Percentiles rank a stretch among this genome's conserved stretches.
These are phyloP conservation scores for Archivesica marissinica DNA, from an alignment of 1,140 invertebrate species.

Conservation along the genomic window DNA sequence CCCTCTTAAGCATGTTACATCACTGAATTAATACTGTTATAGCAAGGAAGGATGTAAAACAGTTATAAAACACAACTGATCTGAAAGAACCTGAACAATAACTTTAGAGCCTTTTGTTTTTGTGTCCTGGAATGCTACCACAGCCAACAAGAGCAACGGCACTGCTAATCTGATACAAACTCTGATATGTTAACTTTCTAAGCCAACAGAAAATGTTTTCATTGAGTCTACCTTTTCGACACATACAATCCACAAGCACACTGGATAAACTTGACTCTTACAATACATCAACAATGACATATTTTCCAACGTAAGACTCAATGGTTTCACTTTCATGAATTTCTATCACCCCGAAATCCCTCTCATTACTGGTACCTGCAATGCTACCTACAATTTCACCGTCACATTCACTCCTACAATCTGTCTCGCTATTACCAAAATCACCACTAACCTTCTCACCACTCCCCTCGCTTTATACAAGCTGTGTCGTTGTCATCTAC, in stretches of 20 bases:
- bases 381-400: neutral
- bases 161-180: neutral
- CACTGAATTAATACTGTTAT: no score
- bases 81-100: neutral
- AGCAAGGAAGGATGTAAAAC: neutral
- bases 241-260: neutral
- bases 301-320: neutral
- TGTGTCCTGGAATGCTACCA: neutral
- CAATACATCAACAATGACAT: neutral
- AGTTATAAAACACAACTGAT: no score
- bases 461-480: neutral
- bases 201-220: neutral
- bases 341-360: neutral
- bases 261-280: neutral
- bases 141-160: neutral
- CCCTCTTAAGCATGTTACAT: no score
- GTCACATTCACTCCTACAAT: neutral
- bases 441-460: neutral
- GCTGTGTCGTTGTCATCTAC: neutral
- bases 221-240: neutral
- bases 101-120: conserved; percentile 4
- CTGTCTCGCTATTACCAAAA: neutral
- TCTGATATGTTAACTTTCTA: neutral
- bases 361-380: neutral
- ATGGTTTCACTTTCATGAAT: neutral